Evolutionary conservation across 2,888 invertebrate species (phyloP).

Genomic region (Tetropium fuscum): DNA sequence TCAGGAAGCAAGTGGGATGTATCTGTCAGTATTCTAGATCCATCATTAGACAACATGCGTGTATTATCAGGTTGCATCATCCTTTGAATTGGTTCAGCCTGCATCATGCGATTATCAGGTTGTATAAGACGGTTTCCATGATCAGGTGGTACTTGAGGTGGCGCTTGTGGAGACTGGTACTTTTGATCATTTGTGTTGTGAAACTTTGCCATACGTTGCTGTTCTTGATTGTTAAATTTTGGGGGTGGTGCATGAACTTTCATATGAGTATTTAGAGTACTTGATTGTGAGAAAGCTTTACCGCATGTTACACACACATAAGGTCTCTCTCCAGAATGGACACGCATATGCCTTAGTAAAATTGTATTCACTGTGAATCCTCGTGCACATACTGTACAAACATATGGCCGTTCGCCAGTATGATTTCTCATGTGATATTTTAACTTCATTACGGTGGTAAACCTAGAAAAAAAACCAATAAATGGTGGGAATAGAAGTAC

Average conservation of each 20-base stretch:
- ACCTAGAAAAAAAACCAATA: slow-evolving; percentile 52
- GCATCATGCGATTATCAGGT: slow-evolving; percentile 57
- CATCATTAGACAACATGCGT: slow-evolving; percentile 50
- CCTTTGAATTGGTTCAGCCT: slow-evolving; percentile 53
- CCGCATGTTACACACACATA: slow-evolving; percentile 66
- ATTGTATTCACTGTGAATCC: slow-evolving; percentile 67
- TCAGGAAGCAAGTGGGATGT: slow-evolving; percentile 56
- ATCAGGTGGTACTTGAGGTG: slow-evolving; percentile 44
- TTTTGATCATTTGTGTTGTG: slow-evolving; percentile 35
- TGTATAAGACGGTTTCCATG: slow-evolving; percentile 56
- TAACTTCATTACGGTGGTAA: slow-evolving; percentile 66
- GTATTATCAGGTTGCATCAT: slow-evolving; percentile 54
- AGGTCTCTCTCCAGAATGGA: slow-evolving; percentile 65
- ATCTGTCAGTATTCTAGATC: slow-evolving; percentile 51
- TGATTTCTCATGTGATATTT: slow-evolving; percentile 67
- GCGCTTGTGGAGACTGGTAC: slow-evolving; percentile 38
- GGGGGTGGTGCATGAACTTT: slow-evolving; percentile 60
- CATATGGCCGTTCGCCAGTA: slow-evolving; percentile 65
- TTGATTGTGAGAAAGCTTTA: slow-evolving; percentile 65
- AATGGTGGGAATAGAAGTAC: not conserved
- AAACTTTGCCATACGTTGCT: slow-evolving; percentile 52
- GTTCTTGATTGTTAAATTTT: slow-evolving; percentile 52
- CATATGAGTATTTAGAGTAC: slow-evolving; percentile 66
- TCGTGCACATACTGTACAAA: slow-evolving; percentile 63
- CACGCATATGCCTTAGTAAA: slow-evolving; percentile 64